Conservation (phyloP, 2,888 invertebrate genomes). For the Orthonevra nobilis region DNA sequence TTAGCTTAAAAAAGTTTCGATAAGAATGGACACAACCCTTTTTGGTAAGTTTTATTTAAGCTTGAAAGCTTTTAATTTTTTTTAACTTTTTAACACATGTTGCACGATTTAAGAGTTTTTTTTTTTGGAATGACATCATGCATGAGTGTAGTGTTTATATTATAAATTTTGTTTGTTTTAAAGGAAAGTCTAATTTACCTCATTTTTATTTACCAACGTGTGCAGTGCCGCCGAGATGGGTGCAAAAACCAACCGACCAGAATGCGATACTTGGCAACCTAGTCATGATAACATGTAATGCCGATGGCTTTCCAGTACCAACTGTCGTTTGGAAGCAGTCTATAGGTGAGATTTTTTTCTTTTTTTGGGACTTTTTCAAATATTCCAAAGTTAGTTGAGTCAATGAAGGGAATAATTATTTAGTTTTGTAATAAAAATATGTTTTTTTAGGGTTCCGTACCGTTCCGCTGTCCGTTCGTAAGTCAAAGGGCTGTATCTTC, state of each 20-base stretch:
- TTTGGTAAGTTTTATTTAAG: constrained; percentile 19
- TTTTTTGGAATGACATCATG: neutral
- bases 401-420: neutral
- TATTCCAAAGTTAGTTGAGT: too few relatives aligned
- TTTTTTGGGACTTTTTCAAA: neutral
- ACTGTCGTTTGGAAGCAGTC: constrained; percentile 82
- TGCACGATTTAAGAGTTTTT: too few relatives aligned
- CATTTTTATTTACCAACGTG: neutral
- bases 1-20: neutral
- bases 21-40: constrained; percentile 3
- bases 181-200: neutral
- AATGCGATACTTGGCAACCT: constrained; percentile 87
- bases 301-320: constrained; percentile 88
- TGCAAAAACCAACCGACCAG: constrained; percentile 86
- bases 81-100: neutral
- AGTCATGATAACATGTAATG: constrained; percentile 86
- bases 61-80: neutral
- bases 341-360: constrained; percentile 77
- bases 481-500: too few relatives aligned
- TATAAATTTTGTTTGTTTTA: neutral
- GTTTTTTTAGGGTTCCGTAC: too few relatives aligned
- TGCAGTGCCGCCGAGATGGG: constrained; percentile 88
- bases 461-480: too few relatives aligned
- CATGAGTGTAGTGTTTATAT: too few relatives aligned
- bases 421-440: too few relatives aligned